Percentiles rank a stretch among this genome's conserved stretches.
Conservation (phyloP, 2,797 vertebrate species). For the Tokudaia muenninki region DNA sequence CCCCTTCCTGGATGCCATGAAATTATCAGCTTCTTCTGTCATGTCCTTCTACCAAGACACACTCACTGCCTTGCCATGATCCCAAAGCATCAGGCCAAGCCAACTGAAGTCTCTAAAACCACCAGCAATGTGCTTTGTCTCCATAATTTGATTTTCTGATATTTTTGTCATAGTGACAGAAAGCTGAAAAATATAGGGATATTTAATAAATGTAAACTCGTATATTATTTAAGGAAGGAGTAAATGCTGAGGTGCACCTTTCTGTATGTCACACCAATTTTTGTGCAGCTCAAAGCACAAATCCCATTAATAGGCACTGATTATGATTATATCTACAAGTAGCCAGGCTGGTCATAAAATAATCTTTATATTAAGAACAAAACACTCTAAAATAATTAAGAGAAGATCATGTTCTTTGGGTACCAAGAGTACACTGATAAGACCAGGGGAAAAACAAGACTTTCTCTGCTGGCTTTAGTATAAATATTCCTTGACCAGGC, state of each 20-base stretch:
- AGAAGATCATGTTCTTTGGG: not conserved
- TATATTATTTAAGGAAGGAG: not conserved
- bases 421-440: not conserved
- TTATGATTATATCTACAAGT: not conserved
- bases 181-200: not conserved
- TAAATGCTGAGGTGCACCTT: not conserved
- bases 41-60: not conserved
- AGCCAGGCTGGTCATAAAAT: not conserved
- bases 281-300: slow-evolving; percentile 41
- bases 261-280: not conserved
- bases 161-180: not conserved
- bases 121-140: not conserved
- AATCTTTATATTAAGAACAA: not conserved
- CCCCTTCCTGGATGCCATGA: not conserved
- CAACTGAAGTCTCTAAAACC: not conserved
- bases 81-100: not conserved
- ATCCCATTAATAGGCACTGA: not conserved
- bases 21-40: not conserved
- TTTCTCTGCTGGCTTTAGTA: slow-evolving; percentile 47
- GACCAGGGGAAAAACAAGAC: not conserved
- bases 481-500: slow-evolving; percentile 4
- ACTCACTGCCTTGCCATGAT: not conserved
- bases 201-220: not conserved
- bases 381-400: slow-evolving; percentile 20
- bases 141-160: not conserved